Percentiles rank a stretch among this genome's conserved stretches.
Conservation (phyloP, 2,888 invertebrate species). For the Ashinkailepas kermadecensis region DNA sequence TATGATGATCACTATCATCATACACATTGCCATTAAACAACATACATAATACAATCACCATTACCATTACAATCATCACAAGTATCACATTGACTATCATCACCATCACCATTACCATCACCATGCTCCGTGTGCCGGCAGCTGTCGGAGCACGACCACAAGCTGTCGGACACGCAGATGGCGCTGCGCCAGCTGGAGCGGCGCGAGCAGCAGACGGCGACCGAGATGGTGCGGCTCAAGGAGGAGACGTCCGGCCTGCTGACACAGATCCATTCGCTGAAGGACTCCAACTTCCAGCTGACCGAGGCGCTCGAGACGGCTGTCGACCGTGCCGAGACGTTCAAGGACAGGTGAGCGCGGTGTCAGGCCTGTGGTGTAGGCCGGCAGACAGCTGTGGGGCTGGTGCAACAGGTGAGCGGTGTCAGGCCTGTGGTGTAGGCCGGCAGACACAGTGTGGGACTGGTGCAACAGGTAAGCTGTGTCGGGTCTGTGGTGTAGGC, state of each 20-base stretch:
- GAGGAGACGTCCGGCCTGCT: slow-evolving; percentile 54
- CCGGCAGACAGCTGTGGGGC: neutral
- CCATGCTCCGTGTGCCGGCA: neutral
- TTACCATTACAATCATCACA: too few relatives aligned
- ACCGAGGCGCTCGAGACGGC: slow-evolving; percentile 39
- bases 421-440: neutral
- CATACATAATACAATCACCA: too few relatives aligned
- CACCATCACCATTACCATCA: too few relatives aligned
- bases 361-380: too few relatives aligned
- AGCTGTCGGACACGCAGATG: slow-evolving; percentile 35
- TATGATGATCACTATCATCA: too few relatives aligned
- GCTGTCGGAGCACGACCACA: slow-evolving; percentile 15
- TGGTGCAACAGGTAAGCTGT: neutral
- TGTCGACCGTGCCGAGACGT: slow-evolving; percentile 10
- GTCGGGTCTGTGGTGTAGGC: neutral
- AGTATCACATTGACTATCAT: too few relatives aligned
- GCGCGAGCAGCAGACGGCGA: slow-evolving; percentile 37
- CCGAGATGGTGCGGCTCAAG: slow-evolving; percentile 50
- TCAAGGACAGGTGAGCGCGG: slow-evolving; percentile 1
- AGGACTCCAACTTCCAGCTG: slow-evolving; percentile 51
- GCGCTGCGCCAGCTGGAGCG: slow-evolving; percentile 37
- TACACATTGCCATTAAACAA: too few relatives aligned
- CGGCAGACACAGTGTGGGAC: neutral
- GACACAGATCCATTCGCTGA: slow-evolving; percentile 51
- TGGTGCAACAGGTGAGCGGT: neutral